These are phyloP conservation scores for Ashinkailepas kermadecensis DNA, from an alignment of 2,888 invertebrate species.

Conservation along the genomic window DNA sequence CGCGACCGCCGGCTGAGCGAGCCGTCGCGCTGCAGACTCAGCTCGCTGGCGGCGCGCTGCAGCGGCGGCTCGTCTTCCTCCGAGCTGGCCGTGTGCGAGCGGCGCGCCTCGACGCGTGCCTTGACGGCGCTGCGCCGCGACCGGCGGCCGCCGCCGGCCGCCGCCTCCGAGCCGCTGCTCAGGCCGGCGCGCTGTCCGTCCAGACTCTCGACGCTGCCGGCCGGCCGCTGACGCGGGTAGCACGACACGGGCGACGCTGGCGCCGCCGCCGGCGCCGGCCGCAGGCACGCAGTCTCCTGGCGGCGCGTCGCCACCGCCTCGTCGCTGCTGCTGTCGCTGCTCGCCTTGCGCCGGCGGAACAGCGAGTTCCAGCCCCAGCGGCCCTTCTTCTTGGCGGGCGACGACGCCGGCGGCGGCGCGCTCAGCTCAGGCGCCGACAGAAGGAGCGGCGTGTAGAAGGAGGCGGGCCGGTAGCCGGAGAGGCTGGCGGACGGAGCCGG, in stretches of 20 bases:
- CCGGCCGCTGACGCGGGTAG: not conserved
- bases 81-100: slow-evolving; percentile 11
- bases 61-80: slow-evolving; percentile 1
- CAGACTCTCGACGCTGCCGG: slow-evolving; percentile 1
- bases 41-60: slow-evolving; percentile 27
- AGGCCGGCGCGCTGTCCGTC: not conserved
- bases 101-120: slow-evolving; percentile 29
- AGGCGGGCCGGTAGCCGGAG: not conserved
- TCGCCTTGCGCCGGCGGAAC: not conserved
- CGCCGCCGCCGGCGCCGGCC: not conserved
- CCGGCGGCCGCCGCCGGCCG: not conserved
- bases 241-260: not conserved
- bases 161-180: not conserved
- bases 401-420: not conserved
- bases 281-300: not conserved
- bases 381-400: not conserved
- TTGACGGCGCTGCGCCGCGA: slow-evolving; percentile 31
- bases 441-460: not conserved
- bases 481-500: not conserved
- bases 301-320: not conserved
- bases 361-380: not conserved
- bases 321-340: slow-evolving; percentile 18
- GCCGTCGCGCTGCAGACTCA: slow-evolving; percentile 28
- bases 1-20: slow-evolving; percentile 30
- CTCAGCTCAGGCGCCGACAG: not conserved